A percentile compares a stretch with the other conserved stretches of the same genome.
Evolutionary conservation across 92 coral and sea anemone species (phyloP).

Genomic region (Blastomussa wellsi): DNA sequence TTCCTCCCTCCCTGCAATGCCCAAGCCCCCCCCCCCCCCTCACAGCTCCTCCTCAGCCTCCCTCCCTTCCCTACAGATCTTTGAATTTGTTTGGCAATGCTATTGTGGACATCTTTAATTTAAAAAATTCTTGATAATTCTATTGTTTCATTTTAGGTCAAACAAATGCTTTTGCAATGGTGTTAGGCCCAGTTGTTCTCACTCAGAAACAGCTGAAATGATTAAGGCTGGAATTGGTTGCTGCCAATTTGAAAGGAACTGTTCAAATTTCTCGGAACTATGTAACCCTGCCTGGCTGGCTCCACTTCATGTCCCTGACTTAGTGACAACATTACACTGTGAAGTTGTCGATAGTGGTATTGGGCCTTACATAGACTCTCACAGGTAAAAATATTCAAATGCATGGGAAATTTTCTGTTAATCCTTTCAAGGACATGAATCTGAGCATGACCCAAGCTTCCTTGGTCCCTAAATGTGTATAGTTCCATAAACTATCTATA

Average conservation of each 20-base stretch:
- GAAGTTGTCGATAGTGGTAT: constrained; percentile 59
- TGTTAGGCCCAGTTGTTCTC: constrained; percentile 2
- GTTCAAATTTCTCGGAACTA: constrained; percentile 50
- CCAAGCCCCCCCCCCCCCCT: no score
- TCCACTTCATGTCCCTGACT: constrained; percentile 66
- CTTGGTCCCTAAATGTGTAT: no score
- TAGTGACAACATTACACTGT: constrained; percentile 46
- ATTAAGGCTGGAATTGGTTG: constrained; percentile 18
- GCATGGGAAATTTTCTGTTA: no score
- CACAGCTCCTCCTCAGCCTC: no score
- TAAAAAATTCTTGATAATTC: not conserved
- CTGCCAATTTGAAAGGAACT: constrained; percentile 22
- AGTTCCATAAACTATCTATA: no score
- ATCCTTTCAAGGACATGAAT: no score
- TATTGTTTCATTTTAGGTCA: not conserved
- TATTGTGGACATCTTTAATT: not conserved
- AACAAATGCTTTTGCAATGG: constrained; percentile 27
- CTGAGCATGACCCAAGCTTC: no score
- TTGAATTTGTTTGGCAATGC: not conserved
- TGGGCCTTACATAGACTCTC: constrained; percentile 54
- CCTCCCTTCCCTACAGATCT: not conserved
- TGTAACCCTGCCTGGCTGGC: constrained; percentile 92
- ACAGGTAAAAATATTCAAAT: constrained; percentile 40
- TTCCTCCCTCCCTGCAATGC: no score
- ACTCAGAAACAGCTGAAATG: not conserved